phyloP scores from a whole-genome alignment of 2,797 vertebrate genomes.

The Sebastes trivittatus region DNA sequence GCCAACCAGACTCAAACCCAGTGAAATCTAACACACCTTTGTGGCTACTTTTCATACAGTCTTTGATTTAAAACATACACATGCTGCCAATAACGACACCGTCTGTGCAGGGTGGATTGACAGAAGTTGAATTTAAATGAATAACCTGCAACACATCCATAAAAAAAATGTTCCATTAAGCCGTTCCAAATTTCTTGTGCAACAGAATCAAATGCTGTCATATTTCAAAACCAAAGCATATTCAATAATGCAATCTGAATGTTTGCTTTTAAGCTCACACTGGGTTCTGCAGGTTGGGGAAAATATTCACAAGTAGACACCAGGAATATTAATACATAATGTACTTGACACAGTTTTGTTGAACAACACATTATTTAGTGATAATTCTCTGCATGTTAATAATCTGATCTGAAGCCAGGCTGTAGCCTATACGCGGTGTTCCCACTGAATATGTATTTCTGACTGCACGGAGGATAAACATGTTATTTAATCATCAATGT shows the following conservation, averaged over 20 bases:
- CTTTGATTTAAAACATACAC: conserved; percentile 8
- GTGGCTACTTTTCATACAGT: not conserved
- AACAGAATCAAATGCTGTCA: not conserved
- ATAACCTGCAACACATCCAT: not conserved
- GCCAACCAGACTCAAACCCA: not conserved
- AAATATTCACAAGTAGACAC: conserved; percentile 39
- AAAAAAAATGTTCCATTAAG: not conserved
- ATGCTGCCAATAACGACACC: not conserved
- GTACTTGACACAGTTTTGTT: conserved; percentile 83
- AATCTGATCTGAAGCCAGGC: conserved; percentile 75
- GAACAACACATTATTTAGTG: conserved; percentile 81
- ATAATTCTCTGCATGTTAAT: conserved; percentile 79
- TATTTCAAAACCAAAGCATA: conserved; percentile 4
- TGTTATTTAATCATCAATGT: conserved; percentile 79
- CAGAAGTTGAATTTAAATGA: not conserved
- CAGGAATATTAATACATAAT: conserved; percentile 82
- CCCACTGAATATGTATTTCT: conserved; percentile 83
- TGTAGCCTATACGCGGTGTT: conserved; percentile 75
- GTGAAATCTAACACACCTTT: not conserved
- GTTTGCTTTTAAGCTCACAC: conserved; percentile 14
- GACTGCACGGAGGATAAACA: conserved; percentile 74
- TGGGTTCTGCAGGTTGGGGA: conserved; percentile 30
- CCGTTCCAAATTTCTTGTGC: not conserved
- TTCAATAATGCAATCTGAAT: not conserved
- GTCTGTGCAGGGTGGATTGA: not conserved